Evolutionary conservation across 1,140 invertebrate genomes (phyloP), one percentile per base, ranked within the genome.

Genomic region (Drosophila mojavensis): DNA sequence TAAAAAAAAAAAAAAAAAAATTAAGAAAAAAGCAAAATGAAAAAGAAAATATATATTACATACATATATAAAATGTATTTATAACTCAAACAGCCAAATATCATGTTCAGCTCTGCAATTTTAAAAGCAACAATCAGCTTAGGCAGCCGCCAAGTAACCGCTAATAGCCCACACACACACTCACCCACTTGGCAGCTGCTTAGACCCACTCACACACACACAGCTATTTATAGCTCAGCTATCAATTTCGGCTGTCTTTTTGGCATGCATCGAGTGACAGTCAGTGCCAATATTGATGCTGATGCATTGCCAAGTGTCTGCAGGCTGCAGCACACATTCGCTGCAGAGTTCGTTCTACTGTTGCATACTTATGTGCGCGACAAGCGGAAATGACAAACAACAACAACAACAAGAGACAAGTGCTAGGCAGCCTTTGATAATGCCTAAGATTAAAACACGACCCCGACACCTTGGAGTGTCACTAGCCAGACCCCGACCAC

Each of bases 361-460:
- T 83, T 89, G 83, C 83, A 72, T 72, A 79, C 73, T 72, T 76
- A 67, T 62, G 28, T 33, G 64, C 62, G 65, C 64, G 74, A 67
- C 73, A 74, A 60, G 66, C 83, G 83, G 83, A 88, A 86, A 86
- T 86, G 69, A 88, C 79, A 78, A 88, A 77, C 79, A 83, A 47
- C 48, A 48, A 36, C 36, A 60, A 5, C 30, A 68, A 17, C 60
- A 60, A 20, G n/a, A n/a, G n/a, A 9, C 20, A 71, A 43, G 43
- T 60, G 62, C 43, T 62, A 68, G 69, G 39, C 26, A 51, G 59
- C 61, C 61, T 65, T 53, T 20, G 11, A 41, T 30, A 39, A 41
- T 56, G 17, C 17, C 36, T 58, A 13, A 41, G 55, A 24, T 56
- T 43, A 56, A 24, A 56, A 36, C 5, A 0, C 50, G 36, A 56